A percentile compares a stretch with the other conserved stretches of the same genome.
phyloP scores from a whole-genome alignment of 2,888 invertebrate genomes.

The Watsonalla binaria region DNA sequence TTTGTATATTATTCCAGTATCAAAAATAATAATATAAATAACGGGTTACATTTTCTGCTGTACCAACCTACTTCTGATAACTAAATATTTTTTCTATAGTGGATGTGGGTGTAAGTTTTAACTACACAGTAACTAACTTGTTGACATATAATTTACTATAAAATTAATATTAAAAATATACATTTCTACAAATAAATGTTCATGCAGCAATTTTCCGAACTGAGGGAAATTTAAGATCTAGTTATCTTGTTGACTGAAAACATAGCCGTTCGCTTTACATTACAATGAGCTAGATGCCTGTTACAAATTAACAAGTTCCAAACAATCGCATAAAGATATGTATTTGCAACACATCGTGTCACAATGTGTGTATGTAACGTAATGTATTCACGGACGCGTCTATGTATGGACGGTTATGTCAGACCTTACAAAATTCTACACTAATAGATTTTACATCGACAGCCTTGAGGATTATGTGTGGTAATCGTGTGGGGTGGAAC shows the following conservation, averaged over 20 bases:
- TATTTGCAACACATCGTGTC: conserved; percentile 14
- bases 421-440: conserved; percentile 19
- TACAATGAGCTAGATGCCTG: conserved; percentile 22
- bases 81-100: background rate
- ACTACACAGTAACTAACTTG: no score
- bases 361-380: conserved; percentile 8
- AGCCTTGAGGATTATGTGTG: conserved; percentile 17
- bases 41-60: background rate
- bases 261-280: conserved; percentile 22
- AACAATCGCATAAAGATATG: conserved; percentile 8
- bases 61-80: background rate
- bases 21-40: no score
- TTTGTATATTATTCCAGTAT: no score
- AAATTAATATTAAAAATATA: no score
- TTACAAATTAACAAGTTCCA: conserved; percentile 22
- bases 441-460: conserved; percentile 11
- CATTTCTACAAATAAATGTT: no score
- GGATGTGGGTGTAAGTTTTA: background rate
- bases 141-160: no score
- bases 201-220: background rate
- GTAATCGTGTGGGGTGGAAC: background rate
- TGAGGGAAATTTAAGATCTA: background rate
- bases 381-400: conserved; percentile 9
- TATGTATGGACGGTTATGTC: conserved; percentile 14
- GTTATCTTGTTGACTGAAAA: conserved; percentile 4